phyloP scores from a whole-genome alignment of 2,888 invertebrate species.

The Parascotia fuliginaria region DNA sequence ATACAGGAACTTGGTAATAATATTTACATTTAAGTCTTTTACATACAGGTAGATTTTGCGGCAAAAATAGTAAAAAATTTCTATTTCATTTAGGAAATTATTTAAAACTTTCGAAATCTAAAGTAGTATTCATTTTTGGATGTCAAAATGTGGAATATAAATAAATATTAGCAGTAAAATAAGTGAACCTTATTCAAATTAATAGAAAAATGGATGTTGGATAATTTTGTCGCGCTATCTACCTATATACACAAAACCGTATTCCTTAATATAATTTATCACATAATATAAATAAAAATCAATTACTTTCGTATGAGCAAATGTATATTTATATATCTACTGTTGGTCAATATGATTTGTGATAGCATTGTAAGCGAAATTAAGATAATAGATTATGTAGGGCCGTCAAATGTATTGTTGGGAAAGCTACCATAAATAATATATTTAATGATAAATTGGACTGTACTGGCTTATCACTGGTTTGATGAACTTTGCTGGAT shows the following conservation, averaged over 20 bases:
- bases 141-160: too few relatives aligned
- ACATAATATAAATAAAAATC: slow-evolving; percentile 72
- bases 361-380: slow-evolving; percentile 37
- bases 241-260: not conserved
- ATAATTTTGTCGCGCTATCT: slow-evolving; percentile 2
- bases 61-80: slow-evolving; percentile 5
- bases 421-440: not conserved
- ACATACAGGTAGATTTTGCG: slow-evolving; percentile 22
- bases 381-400: slow-evolving; percentile 1
- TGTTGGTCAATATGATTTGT: slow-evolving; percentile 71
- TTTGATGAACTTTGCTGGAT: too few relatives aligned
- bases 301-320: slow-evolving; percentile 80
- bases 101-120: too few relatives aligned
- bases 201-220: not conserved
- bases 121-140: too few relatives aligned
- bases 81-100: too few relatives aligned
- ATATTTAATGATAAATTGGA: too few relatives aligned
- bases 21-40: slow-evolving; percentile 47
- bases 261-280: slow-evolving; percentile 58
- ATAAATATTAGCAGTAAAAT: too few relatives aligned
- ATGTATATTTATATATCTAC: slow-evolving; percentile 70
- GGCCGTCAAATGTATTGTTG: slow-evolving; percentile 7
- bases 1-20: slow-evolving; percentile 55
- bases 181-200: too few relatives aligned
- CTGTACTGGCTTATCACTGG: too few relatives aligned